Evolutionary conservation across 2,113 vertebrate species (phyloP), one percentile per base, ranked within the genome.

Genomic region (Mormoops blainvillei): DNA sequence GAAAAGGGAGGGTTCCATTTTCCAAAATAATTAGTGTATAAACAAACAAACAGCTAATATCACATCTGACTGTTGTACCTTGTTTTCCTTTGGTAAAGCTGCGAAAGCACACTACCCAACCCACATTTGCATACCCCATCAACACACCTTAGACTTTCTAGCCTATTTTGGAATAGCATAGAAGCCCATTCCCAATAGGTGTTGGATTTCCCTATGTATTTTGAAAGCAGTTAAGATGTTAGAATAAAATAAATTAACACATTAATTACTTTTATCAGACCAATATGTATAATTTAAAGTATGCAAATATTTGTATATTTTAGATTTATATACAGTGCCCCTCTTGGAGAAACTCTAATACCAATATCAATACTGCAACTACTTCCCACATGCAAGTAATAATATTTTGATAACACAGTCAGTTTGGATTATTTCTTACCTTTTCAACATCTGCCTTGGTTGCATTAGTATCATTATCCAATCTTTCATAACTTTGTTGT

Each of bases 381-480:
- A 31, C 22, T 67, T 45, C 86, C 54, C 50, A 70, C 31, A 93
- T 41, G 4, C 6, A 88, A 84, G 12, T 61, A 50, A 83, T 38
- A 78, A 38, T 84, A 94, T 54, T 91, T 91, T 82, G 24, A 45
- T 77, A 48, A 68, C 38, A 71, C 96, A 91, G 38, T 41, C 41
- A 41, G 43, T 71, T 31, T 89, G 43, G 3, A 70, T 48, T 78
- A 84, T 65, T 92, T 90, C 96, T 97, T 98, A 99, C 99, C 99
- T 99, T 99, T 97, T 99, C 99, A 97, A 99, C 99, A 95, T 99
- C 99, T 3, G 99, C 99, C 94, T 99, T 99, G 89, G 99, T 99
- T 0, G 99, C 99, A 76, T 99, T 99, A 94, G 99, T 99, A 98
- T 99, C 99, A 7, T 99, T 99, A 98, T 99, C 99, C 98, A 99